Percentiles rank a stretch among this genome's conserved stretches.
Evolutionary conservation across 1,140 invertebrate species (phyloP).

Genomic region (Drosophila sulfurigaster): DNA sequence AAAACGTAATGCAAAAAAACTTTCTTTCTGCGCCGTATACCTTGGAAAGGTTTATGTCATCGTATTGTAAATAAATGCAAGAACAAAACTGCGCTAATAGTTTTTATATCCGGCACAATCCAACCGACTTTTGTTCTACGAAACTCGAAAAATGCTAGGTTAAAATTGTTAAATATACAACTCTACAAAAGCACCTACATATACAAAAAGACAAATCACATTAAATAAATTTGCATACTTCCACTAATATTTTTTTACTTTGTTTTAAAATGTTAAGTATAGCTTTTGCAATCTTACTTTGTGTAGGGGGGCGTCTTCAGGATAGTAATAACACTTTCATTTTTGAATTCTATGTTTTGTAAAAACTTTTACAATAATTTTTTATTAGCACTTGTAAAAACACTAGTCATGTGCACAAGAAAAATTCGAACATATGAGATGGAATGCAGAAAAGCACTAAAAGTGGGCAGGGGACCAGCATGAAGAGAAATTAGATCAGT

Average conservation of each 20-base stretch:
- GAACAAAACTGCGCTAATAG: conserved; percentile 25
- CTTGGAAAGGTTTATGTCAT: conserved; percentile 15
- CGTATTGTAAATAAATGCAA: conserved; percentile 22
- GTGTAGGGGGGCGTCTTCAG: neutral
- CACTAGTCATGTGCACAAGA: no score
- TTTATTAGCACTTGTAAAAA: no score
- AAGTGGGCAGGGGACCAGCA: no score
- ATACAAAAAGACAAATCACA: conserved; percentile 14
- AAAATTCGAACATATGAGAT: no score
- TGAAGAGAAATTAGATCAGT: no score
- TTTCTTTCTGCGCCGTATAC: conserved; percentile 6
- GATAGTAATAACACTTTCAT: neutral
- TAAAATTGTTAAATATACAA: conserved; percentile 25
- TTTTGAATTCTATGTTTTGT: neutral
- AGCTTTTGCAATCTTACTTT: conserved; percentile 4
- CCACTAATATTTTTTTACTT: conserved; percentile 8
- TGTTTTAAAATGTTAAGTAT: conserved; percentile 5
- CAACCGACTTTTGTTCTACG: conserved; percentile 17
- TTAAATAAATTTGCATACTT: neutral
- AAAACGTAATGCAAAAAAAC: neutral
- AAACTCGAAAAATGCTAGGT: conserved; percentile 22
- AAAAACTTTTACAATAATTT: neutral
- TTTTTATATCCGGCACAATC: conserved; percentile 26
- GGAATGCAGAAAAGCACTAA: no score
- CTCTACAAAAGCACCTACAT: conserved; percentile 26